Percentiles rank a stretch among this genome's conserved stretches.
These are phyloP conservation scores for Valencia hispanica DNA, from an alignment of 2,797 vertebrate genomes.

Conservation along the genomic window DNA sequence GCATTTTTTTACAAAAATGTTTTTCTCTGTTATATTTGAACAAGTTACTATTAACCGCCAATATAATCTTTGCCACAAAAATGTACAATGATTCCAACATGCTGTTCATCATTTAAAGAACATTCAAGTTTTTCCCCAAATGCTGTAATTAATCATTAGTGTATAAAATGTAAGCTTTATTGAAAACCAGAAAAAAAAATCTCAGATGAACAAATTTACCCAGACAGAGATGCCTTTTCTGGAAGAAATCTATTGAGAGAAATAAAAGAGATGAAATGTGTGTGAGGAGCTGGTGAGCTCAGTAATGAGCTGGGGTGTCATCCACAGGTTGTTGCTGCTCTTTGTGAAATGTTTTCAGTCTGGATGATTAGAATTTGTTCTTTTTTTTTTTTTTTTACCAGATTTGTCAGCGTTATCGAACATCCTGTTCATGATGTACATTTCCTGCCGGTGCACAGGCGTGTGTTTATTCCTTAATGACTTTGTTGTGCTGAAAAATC, in stretches of 20 bases:
- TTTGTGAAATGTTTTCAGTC: neutral
- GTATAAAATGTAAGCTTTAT: neutral
- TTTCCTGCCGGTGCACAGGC: neutral
- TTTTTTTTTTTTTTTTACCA: neutral
- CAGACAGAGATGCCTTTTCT: slow-evolving; percentile 6
- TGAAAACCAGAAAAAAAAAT: neutral
- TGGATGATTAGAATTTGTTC: neutral
- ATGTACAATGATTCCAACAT: neutral
- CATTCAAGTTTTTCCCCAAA: neutral
- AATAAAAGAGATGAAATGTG: slow-evolving; percentile 7
- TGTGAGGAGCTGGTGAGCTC: slow-evolving; percentile 6
- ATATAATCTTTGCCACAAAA: neutral
- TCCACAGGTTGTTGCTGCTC: slow-evolving; percentile 30
- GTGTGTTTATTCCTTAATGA: neutral
- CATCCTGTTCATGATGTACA: neutral
- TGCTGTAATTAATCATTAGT: neutral
- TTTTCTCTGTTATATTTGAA: neutral
- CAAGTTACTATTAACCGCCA: neutral
- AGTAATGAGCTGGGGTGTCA: slow-evolving; percentile 5
- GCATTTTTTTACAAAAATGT: neutral
- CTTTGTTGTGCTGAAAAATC: neutral
- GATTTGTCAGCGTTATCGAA: neutral
- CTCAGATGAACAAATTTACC: neutral
- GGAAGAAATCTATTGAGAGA: neutral
- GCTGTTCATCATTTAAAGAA: neutral